Base-by-base conservation (phyloP, 2,113 vertebrate species). In the Neofelis nebulosa region DNA sequence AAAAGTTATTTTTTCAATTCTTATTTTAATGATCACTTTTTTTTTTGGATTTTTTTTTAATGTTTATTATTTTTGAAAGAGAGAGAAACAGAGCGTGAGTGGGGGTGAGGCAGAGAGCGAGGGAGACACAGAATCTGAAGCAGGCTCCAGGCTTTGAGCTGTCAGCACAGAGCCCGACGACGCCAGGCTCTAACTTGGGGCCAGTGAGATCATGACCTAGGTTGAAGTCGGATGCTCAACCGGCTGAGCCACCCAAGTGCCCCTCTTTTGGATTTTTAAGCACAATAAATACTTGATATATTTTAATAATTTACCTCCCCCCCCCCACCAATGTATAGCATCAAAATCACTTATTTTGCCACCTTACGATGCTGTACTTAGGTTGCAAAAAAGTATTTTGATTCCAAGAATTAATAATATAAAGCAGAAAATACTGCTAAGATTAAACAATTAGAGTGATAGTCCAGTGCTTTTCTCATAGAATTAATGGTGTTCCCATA, bases 31-130 rank as follows among this genome's bases (percentile, higher is more conserved):
- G 61, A 78, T 38, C 36, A 33, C 45, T 78, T 76, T 86, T 96
- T 31, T 0, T 89, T 97, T 95, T 61, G n/a, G 23, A 92, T 89
- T 86, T 91, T 89, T 85, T 91, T 57, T 61, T 61, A 61, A 25
- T 61, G 57, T 25, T 61, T 61, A 61, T 61, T 61, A 61, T 61
- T 61, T 23, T 61, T 61, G 21, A 61, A 21, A 61, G 57, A 61
- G 57, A 8, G 57, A 23, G 57, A 23, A 3, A 61, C 21, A 57
- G 55, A 5, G 55, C 1, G 5, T 7, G 55, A 19, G 55, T 57
- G 55, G 21, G 23, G 21, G 57, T 9, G 21, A 8, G 57, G 57
- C 8, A 61, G 57, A 61, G 21, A 52, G 52, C 4, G 4, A 61
- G 21, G 57, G 55, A 61, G 57, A 61, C 8, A 21, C 7, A 18